Percentiles rank a stretch among this genome's conserved stretches.
Conservation (phyloP, 2,113 vertebrate genomes). For the Odocoileus hemionus region DNA sequence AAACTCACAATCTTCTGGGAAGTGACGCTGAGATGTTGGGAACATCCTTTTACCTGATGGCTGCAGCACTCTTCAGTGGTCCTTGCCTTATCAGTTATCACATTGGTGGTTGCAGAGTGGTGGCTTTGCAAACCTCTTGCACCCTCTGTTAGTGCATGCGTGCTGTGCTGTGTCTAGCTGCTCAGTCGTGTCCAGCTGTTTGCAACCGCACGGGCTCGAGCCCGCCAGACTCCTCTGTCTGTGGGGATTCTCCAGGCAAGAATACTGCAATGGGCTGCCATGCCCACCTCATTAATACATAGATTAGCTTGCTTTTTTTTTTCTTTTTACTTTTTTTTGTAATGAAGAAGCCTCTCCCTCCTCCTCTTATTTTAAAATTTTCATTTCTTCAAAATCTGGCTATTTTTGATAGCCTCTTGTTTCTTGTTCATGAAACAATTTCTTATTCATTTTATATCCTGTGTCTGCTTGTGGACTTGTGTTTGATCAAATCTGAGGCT, state of each 20-base stretch:
- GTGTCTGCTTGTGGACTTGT: not conserved
- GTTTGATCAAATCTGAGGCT: not conserved
- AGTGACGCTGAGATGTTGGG: not conserved
- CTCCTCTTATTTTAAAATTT: not conserved
- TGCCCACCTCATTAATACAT: not conserved
- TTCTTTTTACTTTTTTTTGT: not conserved
- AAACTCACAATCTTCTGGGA: not conserved
- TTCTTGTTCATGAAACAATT: not conserved
- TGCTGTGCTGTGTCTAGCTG: not conserved
- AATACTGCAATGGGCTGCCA: not conserved
- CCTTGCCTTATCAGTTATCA: not conserved
- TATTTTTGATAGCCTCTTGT: not conserved
- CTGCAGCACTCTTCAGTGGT: not conserved
- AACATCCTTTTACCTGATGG: not conserved
- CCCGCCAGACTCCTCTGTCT: not conserved
- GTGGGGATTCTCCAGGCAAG: not conserved
- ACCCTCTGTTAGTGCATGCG: rapidly evolving
- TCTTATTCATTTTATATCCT: not conserved
- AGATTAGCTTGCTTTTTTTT: not conserved
- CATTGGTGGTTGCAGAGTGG: rapidly evolving
- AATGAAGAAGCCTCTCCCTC: not conserved
- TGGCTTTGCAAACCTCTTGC: not conserved
- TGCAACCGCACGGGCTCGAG: rapidly evolving
- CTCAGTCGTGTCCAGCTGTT: not conserved
- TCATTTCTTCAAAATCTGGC: not conserved